Conservation (phyloP, 2,113 vertebrate species). For the Thamnaconus septentrionalis region DNA sequence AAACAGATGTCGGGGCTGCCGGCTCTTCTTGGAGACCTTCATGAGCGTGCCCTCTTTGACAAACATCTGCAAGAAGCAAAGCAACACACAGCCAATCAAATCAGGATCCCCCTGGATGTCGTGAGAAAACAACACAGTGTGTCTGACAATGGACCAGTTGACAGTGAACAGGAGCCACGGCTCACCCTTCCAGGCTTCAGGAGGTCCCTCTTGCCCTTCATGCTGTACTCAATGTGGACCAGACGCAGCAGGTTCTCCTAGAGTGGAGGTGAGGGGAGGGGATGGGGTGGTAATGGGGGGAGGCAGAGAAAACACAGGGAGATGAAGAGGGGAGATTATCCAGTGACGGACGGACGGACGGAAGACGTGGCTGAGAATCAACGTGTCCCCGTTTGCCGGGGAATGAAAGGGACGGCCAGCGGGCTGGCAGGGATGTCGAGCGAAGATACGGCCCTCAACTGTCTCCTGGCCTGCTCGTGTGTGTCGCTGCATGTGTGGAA, state of each 20-base stretch:
- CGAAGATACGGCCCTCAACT: conserved; percentile 48
- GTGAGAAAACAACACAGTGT: background rate
- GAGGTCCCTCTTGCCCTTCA: conserved; percentile 85
- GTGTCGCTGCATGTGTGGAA: conserved; percentile 27
- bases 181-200: conserved; percentile 95
- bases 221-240: conserved; percentile 93
- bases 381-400: conserved; percentile 51
- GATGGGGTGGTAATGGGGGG: too few species aligned
- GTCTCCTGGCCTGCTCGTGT: conserved; percentile 40
- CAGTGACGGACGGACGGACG: conserved; percentile 30
- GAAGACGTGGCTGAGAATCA: conserved; percentile 34
- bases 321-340: conserved; percentile 35
- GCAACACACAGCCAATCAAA: background rate
- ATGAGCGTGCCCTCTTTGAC: conserved; percentile 92
- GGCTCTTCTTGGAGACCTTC: conserved; percentile 86
- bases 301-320: too few species aligned
- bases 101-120: background rate
- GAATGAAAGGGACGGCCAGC: conserved; percentile 53
- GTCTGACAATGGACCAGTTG: conserved; percentile 20
- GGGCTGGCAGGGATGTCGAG: conserved; percentile 31
- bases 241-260: conserved; percentile 96
- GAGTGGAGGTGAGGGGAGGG: conserved; percentile 21
- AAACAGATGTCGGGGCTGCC: conserved; percentile 88
- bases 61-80: conserved; percentile 78
- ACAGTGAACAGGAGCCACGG: conserved; percentile 24